Evolutionary conservation across 1,140 invertebrate genomes (phyloP).

Genomic region (Diprion similis): DNA sequence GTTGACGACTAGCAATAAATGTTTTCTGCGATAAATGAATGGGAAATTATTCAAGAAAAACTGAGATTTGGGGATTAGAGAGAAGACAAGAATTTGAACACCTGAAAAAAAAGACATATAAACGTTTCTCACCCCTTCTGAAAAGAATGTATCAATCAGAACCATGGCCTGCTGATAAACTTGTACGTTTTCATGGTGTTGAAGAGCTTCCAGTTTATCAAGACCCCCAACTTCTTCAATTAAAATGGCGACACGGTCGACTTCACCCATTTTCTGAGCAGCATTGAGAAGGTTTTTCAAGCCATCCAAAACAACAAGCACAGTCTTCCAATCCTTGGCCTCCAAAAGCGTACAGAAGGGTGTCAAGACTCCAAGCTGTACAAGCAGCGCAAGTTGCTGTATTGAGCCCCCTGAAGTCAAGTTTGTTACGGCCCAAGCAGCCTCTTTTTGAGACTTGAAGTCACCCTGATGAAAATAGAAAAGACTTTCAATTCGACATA

Average conservation of each 20-base stretch:
- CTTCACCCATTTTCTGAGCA: slow-evolving; percentile 62
- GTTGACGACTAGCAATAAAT: too few species aligned
- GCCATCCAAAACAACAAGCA: slow-evolving; percentile 71
- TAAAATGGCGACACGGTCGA: slow-evolving; percentile 62
- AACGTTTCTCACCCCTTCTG: slow-evolving; percentile 56
- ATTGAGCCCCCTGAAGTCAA: slow-evolving; percentile 77
- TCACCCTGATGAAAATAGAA: slow-evolving; percentile 68
- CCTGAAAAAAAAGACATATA: slow-evolving; percentile 13
- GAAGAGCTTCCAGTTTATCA: slow-evolving; percentile 78
- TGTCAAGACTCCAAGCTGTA: slow-evolving; percentile 62
- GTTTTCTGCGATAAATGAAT: too few species aligned
- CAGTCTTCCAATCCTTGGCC: slow-evolving; percentile 68
- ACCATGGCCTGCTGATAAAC: slow-evolving; percentile 84
- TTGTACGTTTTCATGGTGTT: slow-evolving; percentile 77
- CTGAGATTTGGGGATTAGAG: slow-evolving; percentile 8
- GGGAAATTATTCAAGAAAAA: slow-evolving; percentile 3
- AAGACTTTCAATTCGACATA: slow-evolving; percentile 26
- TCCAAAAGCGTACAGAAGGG: slow-evolving; percentile 61
- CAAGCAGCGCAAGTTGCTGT: slow-evolving; percentile 72
- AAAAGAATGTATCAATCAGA: slow-evolving; percentile 87
- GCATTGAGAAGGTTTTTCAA: slow-evolving; percentile 68
- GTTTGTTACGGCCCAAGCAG: slow-evolving; percentile 83
- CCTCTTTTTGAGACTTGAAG: slow-evolving; percentile 80
- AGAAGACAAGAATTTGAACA: background rate
- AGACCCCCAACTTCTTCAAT: slow-evolving; percentile 73